These are phyloP conservation scores for Crioceris asparagi DNA, from an alignment of 2,888 invertebrate species.

Conservation along the genomic window DNA sequence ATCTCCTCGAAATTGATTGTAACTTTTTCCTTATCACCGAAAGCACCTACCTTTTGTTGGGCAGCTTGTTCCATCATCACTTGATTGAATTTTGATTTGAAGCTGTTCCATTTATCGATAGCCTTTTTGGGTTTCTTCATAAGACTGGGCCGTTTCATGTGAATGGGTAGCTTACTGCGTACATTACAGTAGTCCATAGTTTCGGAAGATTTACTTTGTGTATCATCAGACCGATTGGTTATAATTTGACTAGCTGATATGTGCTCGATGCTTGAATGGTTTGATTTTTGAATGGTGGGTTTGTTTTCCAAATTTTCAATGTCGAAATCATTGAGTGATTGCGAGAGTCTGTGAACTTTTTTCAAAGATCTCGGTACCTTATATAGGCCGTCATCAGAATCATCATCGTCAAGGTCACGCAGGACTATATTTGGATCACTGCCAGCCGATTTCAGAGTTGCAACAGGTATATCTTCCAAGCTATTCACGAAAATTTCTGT, in stretches of 20 bases:
- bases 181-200: slow-evolving; percentile 28
- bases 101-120: slow-evolving; percentile 31
- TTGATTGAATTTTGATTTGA: slow-evolving; percentile 32
- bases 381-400: slow-evolving; percentile 29
- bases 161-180: slow-evolving; percentile 27
- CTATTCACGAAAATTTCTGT: slow-evolving; percentile 21
- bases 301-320: slow-evolving; percentile 21
- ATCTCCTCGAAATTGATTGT: slow-evolving; percentile 34
- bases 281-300: slow-evolving; percentile 16
- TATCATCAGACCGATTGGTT: slow-evolving; percentile 7
- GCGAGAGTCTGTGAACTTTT: slow-evolving; percentile 28
- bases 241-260: slow-evolving; percentile 33
- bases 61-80: slow-evolving; percentile 33
- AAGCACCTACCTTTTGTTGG: slow-evolving; percentile 34
- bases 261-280: slow-evolving; percentile 34
- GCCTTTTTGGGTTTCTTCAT: slow-evolving; percentile 30
- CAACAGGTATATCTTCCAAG: slow-evolving; percentile 15
- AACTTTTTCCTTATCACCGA: slow-evolving; percentile 30
- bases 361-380: slow-evolving; percentile 33
- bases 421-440: slow-evolving; percentile 33
- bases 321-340: slow-evolving; percentile 34
- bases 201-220: slow-evolving; percentile 12
- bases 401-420: slow-evolving; percentile 16
- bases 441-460: slow-evolving; percentile 29
- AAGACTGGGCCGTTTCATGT: slow-evolving; percentile 26